These are phyloP conservation scores for Atta colombica DNA, from an alignment of 1,140 invertebrate genomes.

Conservation along the genomic window DNA sequence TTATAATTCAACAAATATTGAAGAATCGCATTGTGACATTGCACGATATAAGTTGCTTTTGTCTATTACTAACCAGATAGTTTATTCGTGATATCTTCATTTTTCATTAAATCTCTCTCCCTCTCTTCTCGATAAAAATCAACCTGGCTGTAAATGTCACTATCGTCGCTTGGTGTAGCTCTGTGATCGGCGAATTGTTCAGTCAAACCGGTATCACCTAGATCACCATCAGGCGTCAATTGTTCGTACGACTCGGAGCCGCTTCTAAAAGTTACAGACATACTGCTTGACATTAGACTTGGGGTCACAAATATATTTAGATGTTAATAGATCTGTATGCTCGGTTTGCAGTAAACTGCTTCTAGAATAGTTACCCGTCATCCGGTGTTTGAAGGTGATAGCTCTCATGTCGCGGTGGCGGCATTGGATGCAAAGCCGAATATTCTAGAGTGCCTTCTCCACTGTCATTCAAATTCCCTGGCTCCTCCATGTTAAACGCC, in stretches of 20 bases:
- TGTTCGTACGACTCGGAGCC: slow-evolving; percentile 95
- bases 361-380: slow-evolving; percentile 88
- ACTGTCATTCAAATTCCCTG: slow-evolving; percentile 88
- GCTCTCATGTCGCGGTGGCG: slow-evolving; percentile 91
- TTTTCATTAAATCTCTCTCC: slow-evolving; percentile 82
- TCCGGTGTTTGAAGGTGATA: slow-evolving; percentile 89
- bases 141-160: slow-evolving; percentile 90
- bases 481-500: slow-evolving; percentile 96
- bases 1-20: slow-evolving; percentile 3
- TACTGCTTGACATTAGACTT: slow-evolving; percentile 86
- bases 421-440: slow-evolving; percentile 89
- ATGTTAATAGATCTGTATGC: background rate
- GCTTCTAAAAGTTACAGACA: slow-evolving; percentile 88
- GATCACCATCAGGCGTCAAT: slow-evolving; percentile 88
- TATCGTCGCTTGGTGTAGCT: slow-evolving; percentile 89
- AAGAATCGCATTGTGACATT: background rate
- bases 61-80: slow-evolving; percentile 80
- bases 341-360: background rate
- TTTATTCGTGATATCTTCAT: slow-evolving; percentile 83
- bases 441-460: slow-evolving; percentile 91
- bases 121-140: slow-evolving; percentile 86
- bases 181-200: slow-evolving; percentile 85
- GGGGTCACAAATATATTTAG: slow-evolving; percentile 55
- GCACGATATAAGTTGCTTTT: background rate
- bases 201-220: slow-evolving; percentile 85